Conservation (phyloP, 2,797 vertebrate species). For the Cyclopterus lumpus region DNA sequence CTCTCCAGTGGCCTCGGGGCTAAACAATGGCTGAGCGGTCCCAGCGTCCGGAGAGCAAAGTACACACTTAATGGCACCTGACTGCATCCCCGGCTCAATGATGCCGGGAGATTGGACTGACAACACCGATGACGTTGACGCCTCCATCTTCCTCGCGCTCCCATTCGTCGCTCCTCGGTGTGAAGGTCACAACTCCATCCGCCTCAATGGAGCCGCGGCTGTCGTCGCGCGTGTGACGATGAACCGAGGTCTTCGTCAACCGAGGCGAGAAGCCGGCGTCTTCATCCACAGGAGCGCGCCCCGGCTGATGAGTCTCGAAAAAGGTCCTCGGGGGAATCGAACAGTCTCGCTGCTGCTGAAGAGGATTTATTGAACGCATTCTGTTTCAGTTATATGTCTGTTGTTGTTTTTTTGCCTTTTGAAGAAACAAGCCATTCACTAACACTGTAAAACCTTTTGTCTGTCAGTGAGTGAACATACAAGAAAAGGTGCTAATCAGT, state of each 20-base stretch:
- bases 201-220: constrained; percentile 34
- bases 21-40: constrained; percentile 28
- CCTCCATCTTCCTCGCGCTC: constrained; percentile 43
- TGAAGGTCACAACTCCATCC: constrained; percentile 49
- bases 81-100: constrained; percentile 34
- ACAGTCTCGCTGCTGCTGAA: not conserved
- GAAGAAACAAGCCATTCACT: not conserved
- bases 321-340: not conserved
- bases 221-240: not conserved
- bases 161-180: constrained; percentile 38
- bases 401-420: too few species aligned
- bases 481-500: not conserved
- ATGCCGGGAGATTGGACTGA: constrained; percentile 66
- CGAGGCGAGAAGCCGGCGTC: constrained; percentile 11
- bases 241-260: constrained; percentile 39
- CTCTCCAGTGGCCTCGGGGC: constrained; percentile 7
- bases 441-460: not conserved
- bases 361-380: not conserved
- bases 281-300: not conserved
- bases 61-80: constrained; percentile 39
- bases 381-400: too few species aligned
- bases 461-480: not conserved
- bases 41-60: constrained; percentile 22
- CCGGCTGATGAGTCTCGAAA: not conserved
- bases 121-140: constrained; percentile 63